phyloP scores from a whole-genome alignment of 2,888 invertebrate genomes.

The Drosophila eohydei region DNA sequence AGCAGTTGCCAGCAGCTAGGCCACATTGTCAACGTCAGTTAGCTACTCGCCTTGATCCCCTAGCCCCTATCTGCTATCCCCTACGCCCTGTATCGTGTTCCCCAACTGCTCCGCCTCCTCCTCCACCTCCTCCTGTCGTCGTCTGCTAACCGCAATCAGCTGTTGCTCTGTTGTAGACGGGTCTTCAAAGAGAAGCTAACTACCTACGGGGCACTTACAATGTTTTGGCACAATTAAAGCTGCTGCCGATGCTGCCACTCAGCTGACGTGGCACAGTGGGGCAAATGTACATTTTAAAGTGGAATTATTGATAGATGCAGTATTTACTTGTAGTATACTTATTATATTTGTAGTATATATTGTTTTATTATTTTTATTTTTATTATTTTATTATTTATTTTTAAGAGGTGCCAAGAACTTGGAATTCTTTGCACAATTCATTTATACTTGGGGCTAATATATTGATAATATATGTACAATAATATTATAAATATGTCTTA shows the following conservation, averaged over 20 bases:
- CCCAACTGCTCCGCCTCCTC: not conserved
- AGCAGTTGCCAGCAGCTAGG: slow-evolving; percentile 46
- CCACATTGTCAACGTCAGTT: slow-evolving; percentile 71
- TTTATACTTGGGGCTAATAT: too few species aligned
- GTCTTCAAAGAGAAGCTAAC: slow-evolving; percentile 55
- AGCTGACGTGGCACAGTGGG: slow-evolving; percentile 53
- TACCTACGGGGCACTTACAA: slow-evolving; percentile 75
- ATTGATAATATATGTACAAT: too few species aligned
- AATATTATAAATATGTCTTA: too few species aligned
- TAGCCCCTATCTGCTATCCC: not conserved
- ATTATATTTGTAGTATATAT: too few species aligned
- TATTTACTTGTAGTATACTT: too few species aligned
- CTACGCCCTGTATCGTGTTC: slow-evolving; percentile 3
- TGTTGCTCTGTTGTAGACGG: slow-evolving; percentile 55
- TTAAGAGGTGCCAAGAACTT: too few species aligned
- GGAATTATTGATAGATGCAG: too few species aligned
- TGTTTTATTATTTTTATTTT: not conserved
- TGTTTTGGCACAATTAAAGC: slow-evolving; percentile 77
- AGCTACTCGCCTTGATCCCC: slow-evolving; percentile 17
- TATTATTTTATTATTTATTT: not conserved
- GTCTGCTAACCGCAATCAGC: slow-evolving; percentile 61
- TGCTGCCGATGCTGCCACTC: slow-evolving; percentile 43
- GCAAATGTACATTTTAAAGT: not conserved
- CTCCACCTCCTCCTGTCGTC: not conserved
- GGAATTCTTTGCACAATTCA: too few species aligned